These are phyloP conservation scores for Paralvinella palmiformis DNA, from an alignment of 1,140 invertebrate genomes.

Conservation along the genomic window DNA sequence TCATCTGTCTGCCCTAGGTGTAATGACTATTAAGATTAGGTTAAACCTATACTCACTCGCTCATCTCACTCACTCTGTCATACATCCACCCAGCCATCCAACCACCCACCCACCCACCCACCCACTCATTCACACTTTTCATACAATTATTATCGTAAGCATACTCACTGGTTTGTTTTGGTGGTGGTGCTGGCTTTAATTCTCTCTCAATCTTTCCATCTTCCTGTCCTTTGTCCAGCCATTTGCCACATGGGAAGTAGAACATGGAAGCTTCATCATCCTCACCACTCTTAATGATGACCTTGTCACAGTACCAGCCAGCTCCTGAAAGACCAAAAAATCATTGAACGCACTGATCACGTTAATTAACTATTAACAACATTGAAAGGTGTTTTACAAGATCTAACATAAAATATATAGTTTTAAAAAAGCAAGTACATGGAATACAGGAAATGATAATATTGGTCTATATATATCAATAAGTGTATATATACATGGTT, in stretches of 20 bases:
- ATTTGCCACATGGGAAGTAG: conserved; percentile 42
- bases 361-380: no score
- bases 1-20: neutral
- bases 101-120: no score
- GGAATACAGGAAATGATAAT: no score
- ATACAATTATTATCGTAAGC: conserved; percentile 10
- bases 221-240: conserved; percentile 42
- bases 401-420: no score
- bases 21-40: neutral
- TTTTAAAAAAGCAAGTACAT: no score
- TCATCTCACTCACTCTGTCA: conserved; percentile 18
- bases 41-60: conserved; percentile 11
- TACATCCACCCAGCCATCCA: no score
- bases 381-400: no score
- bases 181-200: conserved; percentile 14
- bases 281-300: conserved; percentile 31
- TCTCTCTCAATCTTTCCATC: conserved; percentile 39
- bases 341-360: no score
- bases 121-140: no score
- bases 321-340: conserved; percentile 25
- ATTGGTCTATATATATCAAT: no score
- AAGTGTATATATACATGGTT: no score
- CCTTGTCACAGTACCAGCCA: conserved; percentile 36
- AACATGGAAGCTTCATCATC: conserved; percentile 30
- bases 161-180: neutral